These are phyloP conservation scores for Fragum fragum DNA, from an alignment of 2,888 invertebrate genomes.

Conservation along the genomic window DNA sequence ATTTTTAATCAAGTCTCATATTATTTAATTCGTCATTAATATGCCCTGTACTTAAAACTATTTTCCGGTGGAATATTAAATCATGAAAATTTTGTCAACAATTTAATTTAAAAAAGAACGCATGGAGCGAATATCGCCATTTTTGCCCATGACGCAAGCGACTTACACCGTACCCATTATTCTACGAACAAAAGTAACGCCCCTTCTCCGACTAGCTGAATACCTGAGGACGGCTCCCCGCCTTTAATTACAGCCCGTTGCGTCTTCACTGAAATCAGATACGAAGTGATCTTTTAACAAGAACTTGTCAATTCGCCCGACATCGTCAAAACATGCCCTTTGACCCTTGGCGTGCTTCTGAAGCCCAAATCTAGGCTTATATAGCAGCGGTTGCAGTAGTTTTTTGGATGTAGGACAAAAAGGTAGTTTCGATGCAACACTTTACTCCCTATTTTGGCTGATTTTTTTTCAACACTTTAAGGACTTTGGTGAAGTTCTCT, in stretches of 20 bases:
- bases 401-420: background rate
- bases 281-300: slow-evolving; percentile 34
- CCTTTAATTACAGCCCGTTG: slow-evolving; percentile 32
- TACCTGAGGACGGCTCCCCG: slow-evolving; percentile 16
- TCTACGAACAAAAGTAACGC: slow-evolving; percentile 26
- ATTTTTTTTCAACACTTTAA: no score
- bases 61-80: slow-evolving; percentile 1
- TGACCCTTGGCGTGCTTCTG: slow-evolving; percentile 27
- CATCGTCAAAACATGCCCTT: slow-evolving; percentile 33
- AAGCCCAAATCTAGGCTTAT: background rate
- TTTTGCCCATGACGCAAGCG: slow-evolving; percentile 29
- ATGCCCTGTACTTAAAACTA: background rate
- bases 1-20: background rate
- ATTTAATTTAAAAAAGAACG: slow-evolving; percentile 8
- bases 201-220: background rate
- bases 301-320: slow-evolving; percentile 26
- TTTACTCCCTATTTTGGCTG: no score
- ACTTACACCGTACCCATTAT: slow-evolving; percentile 22
- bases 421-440: background rate
- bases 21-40: background rate
- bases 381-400: background rate
- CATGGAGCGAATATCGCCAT: slow-evolving; percentile 6
- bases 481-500: no score
- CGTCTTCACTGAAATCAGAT: slow-evolving; percentile 26
- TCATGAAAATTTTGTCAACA: background rate